Conservation (phyloP, 2,888 invertebrate genomes). For the Meloe dianella region DNA sequence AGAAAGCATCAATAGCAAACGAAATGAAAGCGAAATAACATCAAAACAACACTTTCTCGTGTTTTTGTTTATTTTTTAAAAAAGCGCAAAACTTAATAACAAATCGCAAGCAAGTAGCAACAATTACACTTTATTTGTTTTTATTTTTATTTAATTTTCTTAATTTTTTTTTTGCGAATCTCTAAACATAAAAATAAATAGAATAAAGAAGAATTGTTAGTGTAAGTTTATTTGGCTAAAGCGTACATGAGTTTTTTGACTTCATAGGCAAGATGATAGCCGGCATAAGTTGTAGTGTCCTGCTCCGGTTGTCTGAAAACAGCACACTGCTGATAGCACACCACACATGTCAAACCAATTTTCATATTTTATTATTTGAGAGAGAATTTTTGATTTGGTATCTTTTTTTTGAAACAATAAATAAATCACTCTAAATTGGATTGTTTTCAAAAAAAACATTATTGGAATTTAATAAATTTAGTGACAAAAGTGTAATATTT, state of each 20-base stretch:
- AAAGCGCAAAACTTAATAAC: background rate
- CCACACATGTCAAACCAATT: conserved; percentile 48
- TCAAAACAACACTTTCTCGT: background rate
- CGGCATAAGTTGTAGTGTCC: conserved; percentile 94
- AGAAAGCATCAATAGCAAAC: background rate
- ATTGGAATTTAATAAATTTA: no score
- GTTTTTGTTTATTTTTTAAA: background rate
- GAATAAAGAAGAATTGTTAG: conserved; percentile 46
- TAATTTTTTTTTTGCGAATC: background rate
- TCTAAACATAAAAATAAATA: conserved; percentile 38
- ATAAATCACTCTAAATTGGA: no score
- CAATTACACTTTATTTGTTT: conserved; percentile 1
- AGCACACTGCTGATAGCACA: conserved; percentile 63
- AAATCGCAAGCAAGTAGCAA: background rate
- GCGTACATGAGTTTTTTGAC: conserved; percentile 99
- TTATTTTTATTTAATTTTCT: no score
- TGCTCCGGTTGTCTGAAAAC: conserved; percentile 87
- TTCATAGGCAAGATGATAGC: conserved; percentile 99
- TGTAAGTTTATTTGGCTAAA: conserved; percentile 61
- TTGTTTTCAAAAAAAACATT: no score
- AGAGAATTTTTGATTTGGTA: no score
- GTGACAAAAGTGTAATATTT: background rate
- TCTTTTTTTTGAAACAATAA: no score
- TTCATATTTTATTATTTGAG: no score
- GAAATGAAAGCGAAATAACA: background rate